phyloP scores from a whole-genome alignment of 2,113 vertebrate species.

The Tragelaphus buxtoni region DNA sequence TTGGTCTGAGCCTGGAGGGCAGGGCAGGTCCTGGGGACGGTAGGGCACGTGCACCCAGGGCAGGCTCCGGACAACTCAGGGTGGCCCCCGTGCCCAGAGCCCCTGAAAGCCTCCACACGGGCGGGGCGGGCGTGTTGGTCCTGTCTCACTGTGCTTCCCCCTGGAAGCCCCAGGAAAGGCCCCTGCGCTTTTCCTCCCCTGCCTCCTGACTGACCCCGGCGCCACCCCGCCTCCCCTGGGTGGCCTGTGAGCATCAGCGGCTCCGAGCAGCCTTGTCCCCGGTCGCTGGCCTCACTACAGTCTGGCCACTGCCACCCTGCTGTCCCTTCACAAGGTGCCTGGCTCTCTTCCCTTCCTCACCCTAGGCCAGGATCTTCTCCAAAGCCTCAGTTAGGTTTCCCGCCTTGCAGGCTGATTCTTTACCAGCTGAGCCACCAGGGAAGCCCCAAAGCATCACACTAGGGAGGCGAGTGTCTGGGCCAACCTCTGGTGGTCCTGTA shows the following conservation, averaged over 20 bases:
- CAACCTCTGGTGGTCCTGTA: no score
- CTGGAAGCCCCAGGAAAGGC: no score
- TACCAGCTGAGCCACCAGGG: no score
- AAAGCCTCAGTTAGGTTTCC: neutral
- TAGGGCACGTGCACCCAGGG: neutral
- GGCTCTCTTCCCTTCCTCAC: neutral
- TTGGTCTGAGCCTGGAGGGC: neutral
- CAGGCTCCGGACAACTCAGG: neutral
- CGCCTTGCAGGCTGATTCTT: neutral
- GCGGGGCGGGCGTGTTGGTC: neutral
- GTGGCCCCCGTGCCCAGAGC: rapidly evolving
- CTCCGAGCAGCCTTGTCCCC: neutral
- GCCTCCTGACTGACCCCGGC: no score
- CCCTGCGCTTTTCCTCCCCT: neutral
- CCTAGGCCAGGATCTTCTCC: neutral
- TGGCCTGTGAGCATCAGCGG: neutral
- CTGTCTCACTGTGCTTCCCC: neutral
- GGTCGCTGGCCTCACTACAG: neutral
- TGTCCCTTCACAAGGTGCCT: no score
- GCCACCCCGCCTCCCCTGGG: rapidly evolving
- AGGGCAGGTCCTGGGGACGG: neutral
- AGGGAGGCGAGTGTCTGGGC: neutral
- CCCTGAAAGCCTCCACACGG: rapidly evolving
- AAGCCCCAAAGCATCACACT: neutral
- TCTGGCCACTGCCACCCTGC: neutral